phyloP scores from a whole-genome alignment of 1,140 invertebrate species.

The Drosophila hydei region DNA sequence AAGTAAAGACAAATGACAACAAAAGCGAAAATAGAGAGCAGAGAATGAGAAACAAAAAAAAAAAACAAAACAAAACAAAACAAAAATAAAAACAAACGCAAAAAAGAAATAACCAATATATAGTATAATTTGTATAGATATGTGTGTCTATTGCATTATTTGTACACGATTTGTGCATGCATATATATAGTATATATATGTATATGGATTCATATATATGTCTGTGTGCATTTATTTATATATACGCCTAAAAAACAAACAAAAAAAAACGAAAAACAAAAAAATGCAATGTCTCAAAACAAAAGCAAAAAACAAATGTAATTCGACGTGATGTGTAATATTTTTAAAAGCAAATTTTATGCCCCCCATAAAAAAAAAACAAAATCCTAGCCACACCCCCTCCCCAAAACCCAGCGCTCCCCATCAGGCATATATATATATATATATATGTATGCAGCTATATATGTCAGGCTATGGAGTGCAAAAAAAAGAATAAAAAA shows the following conservation, averaged over 20 bases:
- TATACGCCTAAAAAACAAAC: slow-evolving; percentile 64
- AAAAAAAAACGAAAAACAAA: slow-evolving; percentile 39
- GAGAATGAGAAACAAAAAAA: slow-evolving; percentile 45
- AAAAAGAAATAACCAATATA: slow-evolving; percentile 71
- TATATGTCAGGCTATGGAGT: slow-evolving; percentile 24
- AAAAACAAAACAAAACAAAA: slow-evolving; percentile 51
- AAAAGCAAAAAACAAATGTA: slow-evolving; percentile 64
- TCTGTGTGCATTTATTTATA: slow-evolving; percentile 70
- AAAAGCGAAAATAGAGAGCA: slow-evolving; percentile 43
- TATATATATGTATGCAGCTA: slow-evolving; percentile 5
- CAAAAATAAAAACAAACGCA: slow-evolving; percentile 44
- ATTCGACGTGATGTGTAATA: slow-evolving; percentile 82
- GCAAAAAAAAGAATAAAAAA: slow-evolving; percentile 44
- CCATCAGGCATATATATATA: slow-evolving; percentile 5
- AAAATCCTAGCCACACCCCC: slow-evolving; percentile 2
- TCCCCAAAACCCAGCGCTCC: not conserved
- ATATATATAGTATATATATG: slow-evolving; percentile 41
- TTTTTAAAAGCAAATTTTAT: slow-evolving; percentile 83
- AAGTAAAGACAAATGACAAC: slow-evolving; percentile 20
- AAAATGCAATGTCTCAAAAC: slow-evolving; percentile 56
- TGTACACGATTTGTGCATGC: slow-evolving; percentile 71
- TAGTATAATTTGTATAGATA: slow-evolving; percentile 83
- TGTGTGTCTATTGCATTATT: slow-evolving; percentile 82
- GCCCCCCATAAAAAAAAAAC: slow-evolving; percentile 44
- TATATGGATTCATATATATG: slow-evolving; percentile 21